These are phyloP conservation scores for Petrolisthes manimaculis DNA, from an alignment of 2,888 invertebrate species.

Conservation along the genomic window DNA sequence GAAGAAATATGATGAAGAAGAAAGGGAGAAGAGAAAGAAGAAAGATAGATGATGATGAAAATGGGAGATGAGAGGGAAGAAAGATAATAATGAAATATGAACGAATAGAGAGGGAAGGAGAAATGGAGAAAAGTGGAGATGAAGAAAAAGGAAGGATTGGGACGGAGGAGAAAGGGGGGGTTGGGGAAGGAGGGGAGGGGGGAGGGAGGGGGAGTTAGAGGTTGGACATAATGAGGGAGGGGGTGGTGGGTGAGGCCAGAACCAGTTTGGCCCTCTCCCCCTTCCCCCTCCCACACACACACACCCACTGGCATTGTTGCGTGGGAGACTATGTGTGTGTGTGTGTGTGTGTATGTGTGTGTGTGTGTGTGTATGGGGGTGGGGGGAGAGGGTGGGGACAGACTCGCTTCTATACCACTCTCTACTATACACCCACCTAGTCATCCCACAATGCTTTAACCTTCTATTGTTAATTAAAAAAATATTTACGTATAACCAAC, in stretches of 20 bases:
- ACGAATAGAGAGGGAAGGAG: background rate
- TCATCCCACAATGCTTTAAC: background rate
- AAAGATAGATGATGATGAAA: background rate
- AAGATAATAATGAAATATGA: background rate
- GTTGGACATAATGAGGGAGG: conserved; percentile 4
- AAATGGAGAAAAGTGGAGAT: background rate
- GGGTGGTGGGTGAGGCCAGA: background rate
- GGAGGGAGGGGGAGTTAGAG: background rate
- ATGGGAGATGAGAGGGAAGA: background rate
- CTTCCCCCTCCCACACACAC: too few species aligned
- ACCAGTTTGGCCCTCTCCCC: background rate
- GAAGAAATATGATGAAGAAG: background rate
- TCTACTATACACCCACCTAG: background rate
- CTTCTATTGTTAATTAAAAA: background rate
- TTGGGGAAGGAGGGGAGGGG: background rate
- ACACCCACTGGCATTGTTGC: background rate
- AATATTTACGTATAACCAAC: background rate
- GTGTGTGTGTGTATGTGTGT: background rate
- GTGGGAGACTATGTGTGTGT: background rate
- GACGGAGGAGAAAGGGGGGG: background rate
- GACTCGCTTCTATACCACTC: background rate
- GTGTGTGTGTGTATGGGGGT: background rate
- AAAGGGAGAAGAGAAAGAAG: background rate
- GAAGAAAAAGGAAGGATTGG: background rate
- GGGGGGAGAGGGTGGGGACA: background rate